These are phyloP conservation scores for Agelaius phoeniceus DNA, from an alignment of 2,113 vertebrate species.

Conservation along the genomic window DNA sequence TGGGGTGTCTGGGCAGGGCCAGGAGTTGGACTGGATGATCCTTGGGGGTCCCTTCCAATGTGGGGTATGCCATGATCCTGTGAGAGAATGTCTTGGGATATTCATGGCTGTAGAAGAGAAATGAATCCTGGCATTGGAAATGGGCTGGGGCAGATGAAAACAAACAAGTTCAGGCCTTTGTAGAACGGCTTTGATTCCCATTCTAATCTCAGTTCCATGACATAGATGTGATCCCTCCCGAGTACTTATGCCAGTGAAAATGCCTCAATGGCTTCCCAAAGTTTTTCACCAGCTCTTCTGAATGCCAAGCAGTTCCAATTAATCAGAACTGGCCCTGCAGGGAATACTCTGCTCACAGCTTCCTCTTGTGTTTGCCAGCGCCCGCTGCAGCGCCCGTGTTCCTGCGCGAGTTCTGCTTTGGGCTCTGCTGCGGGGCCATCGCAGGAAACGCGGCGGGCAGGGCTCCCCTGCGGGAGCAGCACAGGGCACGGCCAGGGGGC, in stretches of 20 bases:
- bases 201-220: not conserved
- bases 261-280: not conserved
- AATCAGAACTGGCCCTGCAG: not conserved
- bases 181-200: not conserved
- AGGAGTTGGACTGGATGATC: not conserved
- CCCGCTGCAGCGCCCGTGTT: not conserved
- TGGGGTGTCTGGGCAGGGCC: not conserved
- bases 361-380: constrained; percentile 42
- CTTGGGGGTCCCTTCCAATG: not conserved
- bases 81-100: not conserved
- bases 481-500: rapidly evolving
- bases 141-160: not conserved
- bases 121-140: not conserved
- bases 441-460: constrained; percentile 39
- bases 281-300: constrained; percentile 1
- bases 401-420: not conserved
- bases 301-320: constrained; percentile 1
- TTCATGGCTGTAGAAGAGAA: not conserved
- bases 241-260: not conserved
- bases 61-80: not conserved
- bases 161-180: not conserved
- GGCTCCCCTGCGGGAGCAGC: not conserved
- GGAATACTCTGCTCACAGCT: not conserved
- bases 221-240: not conserved
- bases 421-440: not conserved